phyloP scores from a whole-genome alignment of 2,113 vertebrate genomes.

The Trichomycterus rosablanca region DNA sequence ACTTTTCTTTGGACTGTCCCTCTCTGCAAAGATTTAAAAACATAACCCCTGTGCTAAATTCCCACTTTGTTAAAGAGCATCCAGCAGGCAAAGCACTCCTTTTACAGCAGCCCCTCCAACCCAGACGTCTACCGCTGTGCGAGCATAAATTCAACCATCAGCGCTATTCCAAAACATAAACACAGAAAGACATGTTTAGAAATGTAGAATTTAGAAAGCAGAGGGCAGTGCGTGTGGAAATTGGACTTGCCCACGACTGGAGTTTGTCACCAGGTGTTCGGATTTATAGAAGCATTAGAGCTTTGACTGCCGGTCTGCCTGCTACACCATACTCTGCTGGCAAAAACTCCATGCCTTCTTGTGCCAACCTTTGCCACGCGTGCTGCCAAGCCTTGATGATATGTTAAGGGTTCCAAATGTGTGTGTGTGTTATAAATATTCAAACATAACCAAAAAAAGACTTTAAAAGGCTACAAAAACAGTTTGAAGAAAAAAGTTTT shows the following conservation, averaged over 20 bases:
- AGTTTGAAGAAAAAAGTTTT: too few species aligned
- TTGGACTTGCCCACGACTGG: constrained; percentile 16
- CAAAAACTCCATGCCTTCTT: constrained; percentile 45
- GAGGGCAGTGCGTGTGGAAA: constrained; percentile 11
- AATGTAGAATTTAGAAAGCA: constrained; percentile 46
- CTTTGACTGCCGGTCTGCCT: constrained; percentile 44
- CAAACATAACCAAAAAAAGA: constrained; percentile 24
- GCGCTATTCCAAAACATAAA: constrained; percentile 55
- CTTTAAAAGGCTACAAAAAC: background rate
- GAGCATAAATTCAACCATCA: constrained; percentile 52
- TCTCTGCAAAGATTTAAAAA: constrained; percentile 16
- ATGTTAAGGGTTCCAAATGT: constrained; percentile 26
- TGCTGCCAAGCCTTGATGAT: constrained; percentile 52
- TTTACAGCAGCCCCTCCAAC: constrained; percentile 53
- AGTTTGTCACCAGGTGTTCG: constrained; percentile 50
- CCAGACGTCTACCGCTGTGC: constrained; percentile 41
- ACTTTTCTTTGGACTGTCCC: constrained; percentile 20
- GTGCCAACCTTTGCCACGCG: constrained; percentile 45
- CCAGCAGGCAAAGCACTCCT: constrained; percentile 20
- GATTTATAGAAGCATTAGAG: constrained; percentile 63
- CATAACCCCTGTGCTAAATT: constrained; percentile 35
- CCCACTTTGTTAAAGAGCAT: constrained; percentile 31
- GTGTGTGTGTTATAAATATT: constrained; percentile 37
- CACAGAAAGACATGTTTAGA: constrained; percentile 38
- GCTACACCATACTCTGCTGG: constrained; percentile 30